These are phyloP conservation scores for Episyrphus balteatus DNA, from an alignment of 1,140 invertebrate genomes.

Conservation along the genomic window DNA sequence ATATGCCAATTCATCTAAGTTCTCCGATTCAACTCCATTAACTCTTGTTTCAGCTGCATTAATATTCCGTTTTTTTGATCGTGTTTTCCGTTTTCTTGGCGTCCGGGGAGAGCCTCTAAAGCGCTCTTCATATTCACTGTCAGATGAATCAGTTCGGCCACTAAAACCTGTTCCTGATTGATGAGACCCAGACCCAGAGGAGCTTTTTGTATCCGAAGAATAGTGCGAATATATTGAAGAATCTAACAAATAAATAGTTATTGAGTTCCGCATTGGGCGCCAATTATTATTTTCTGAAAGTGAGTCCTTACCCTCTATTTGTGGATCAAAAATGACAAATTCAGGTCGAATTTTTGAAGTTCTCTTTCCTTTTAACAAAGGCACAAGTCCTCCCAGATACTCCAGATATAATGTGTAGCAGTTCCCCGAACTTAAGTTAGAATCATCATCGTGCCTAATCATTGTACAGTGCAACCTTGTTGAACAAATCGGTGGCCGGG, in stretches of 20 bases:
- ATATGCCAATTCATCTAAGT: conserved; percentile 66
- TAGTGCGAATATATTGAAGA: conserved; percentile 31
- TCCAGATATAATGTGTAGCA: conserved; percentile 94
- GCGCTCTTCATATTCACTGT: conserved; percentile 64
- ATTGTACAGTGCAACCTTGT: conserved; percentile 91
- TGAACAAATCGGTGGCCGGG: conserved; percentile 70
- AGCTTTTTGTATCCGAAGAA: conserved; percentile 39
- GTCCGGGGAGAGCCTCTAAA: conserved; percentile 51
- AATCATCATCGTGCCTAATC: conserved; percentile 82
- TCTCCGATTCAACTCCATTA: conserved; percentile 38
- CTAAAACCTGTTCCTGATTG: conserved; percentile 38
- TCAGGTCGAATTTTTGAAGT: conserved; percentile 95
- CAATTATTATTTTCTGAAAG: too few species aligned
- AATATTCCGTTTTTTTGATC: conserved; percentile 29
- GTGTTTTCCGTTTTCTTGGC: conserved; percentile 49
- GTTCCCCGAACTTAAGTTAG: conserved; percentile 52
- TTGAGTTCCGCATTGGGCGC: neutral
- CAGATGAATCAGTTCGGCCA: conserved; percentile 55
- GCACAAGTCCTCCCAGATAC: conserved; percentile 91
- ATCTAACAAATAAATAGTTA: conserved; percentile 10
- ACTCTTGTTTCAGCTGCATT: conserved; percentile 17
- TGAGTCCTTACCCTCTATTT: conserved; percentile 62
- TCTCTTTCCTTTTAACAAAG: conserved; percentile 87
- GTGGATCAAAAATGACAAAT: conserved; percentile 96
- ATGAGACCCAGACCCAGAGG: conserved; percentile 38